phyloP scores from a whole-genome alignment of 30 jellyfish, hydroid and myxozoan species.

The Sanderia malayensis region DNA sequence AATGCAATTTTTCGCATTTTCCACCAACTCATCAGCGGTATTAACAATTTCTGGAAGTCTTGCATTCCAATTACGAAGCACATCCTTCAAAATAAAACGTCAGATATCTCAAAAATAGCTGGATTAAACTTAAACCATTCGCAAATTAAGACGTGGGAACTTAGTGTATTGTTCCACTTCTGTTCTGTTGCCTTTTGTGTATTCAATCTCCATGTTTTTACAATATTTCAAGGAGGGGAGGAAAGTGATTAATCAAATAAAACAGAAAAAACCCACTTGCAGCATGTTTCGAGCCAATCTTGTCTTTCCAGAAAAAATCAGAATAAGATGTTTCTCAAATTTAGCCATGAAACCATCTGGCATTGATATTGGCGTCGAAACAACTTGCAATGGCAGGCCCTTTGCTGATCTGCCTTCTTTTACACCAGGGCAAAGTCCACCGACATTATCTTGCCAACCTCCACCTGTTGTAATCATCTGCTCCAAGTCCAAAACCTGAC shows the following conservation, averaged over 20 bases:
- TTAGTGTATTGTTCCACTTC: too few relatives aligned
- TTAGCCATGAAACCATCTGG: slow-evolving; percentile 81
- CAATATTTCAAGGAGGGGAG: too few relatives aligned
- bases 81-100: slow-evolving; percentile 96
- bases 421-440: slow-evolving; percentile 93
- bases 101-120: too few relatives aligned
- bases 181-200: too few relatives aligned
- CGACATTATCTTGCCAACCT: slow-evolving; percentile 99
- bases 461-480: slow-evolving; percentile 98
- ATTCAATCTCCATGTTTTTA: too few relatives aligned
- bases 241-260: too few relatives aligned
- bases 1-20: slow-evolving; percentile 80
- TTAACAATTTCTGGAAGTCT: slow-evolving; percentile 83
- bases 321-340: slow-evolving; percentile 80
- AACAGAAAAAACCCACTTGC: slow-evolving; percentile 77
- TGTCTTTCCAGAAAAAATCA: slow-evolving; percentile 93
- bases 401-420: slow-evolving; percentile 81
- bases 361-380: slow-evolving; percentile 40
- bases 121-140: too few relatives aligned
- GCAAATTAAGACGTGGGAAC: too few relatives aligned
- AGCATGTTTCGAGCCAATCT: slow-evolving; percentile 93
- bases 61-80: slow-evolving; percentile 95
- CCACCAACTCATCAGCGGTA: slow-evolving; percentile 78
- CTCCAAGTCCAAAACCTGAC: slow-evolving; percentile 87
- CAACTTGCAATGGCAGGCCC: slow-evolving; percentile 79